Evolutionary conservation across 2,797 vertebrate species (phyloP).

Genomic region (Betta splendens): DNA sequence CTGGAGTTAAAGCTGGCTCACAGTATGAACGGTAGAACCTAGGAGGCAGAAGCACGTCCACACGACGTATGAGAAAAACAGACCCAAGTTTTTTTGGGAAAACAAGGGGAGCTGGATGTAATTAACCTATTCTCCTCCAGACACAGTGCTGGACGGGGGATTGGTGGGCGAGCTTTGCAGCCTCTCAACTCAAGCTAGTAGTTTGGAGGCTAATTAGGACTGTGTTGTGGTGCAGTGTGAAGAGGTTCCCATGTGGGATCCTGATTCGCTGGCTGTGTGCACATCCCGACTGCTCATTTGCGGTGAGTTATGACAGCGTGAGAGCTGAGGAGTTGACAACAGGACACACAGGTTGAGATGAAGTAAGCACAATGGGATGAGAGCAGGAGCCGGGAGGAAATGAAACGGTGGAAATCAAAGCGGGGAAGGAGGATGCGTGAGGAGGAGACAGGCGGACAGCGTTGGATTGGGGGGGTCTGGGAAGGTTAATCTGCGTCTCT

Average conservation of each 20-base stretch:
- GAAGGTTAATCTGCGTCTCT: constrained; percentile 59
- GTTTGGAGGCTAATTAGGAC: constrained; percentile 69
- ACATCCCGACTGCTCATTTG: constrained; percentile 69
- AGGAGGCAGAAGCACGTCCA: background rate
- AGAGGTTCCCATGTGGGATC: constrained; percentile 62
- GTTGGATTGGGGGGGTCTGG: constrained; percentile 29
- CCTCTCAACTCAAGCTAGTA: constrained; percentile 48
- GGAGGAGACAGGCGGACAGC: constrained; percentile 15
- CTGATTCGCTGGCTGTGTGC: constrained; percentile 45
- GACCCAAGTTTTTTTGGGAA: constrained; percentile 11
- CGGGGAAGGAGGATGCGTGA: constrained; percentile 2
- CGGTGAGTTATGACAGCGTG: constrained; percentile 63
- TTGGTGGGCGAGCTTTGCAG: constrained; percentile 31
- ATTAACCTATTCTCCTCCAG: constrained; percentile 65
- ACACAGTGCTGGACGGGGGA: constrained; percentile 50
- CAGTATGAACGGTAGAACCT: background rate
- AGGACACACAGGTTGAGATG: constrained; percentile 36
- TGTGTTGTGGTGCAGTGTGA: constrained; percentile 63
- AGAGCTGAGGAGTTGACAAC: constrained; percentile 47
- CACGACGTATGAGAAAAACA: constrained; percentile 13
- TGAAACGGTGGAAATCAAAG: constrained; percentile 40
- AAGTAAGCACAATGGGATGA: constrained; percentile 24
- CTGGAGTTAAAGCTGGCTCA: background rate
- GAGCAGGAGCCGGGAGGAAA: constrained; percentile 25
- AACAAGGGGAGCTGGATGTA: constrained; percentile 35